Conservation (phyloP, 2,888 invertebrate species). For the Diadromus collaris region DNA sequence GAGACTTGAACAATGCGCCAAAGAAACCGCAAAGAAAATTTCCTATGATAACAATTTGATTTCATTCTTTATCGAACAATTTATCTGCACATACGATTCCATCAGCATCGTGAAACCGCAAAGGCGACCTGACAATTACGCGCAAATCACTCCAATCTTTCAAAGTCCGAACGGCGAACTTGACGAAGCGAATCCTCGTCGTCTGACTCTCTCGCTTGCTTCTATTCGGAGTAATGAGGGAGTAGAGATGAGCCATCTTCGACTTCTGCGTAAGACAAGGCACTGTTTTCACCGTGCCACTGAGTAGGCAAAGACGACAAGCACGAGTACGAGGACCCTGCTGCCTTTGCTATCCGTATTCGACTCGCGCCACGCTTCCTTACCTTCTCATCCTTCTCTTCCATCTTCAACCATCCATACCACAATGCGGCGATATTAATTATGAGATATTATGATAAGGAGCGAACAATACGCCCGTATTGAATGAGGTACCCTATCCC, state of each 20-base stretch:
- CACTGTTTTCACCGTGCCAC: conserved; percentile 47
- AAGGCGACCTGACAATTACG: not conserved
- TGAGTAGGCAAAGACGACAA: conserved; percentile 36
- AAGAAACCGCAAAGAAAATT: not conserved
- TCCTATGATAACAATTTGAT: not conserved
- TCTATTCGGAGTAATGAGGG: conserved; percentile 42
- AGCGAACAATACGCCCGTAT: conserved; percentile 80
- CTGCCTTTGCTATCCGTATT: conserved; percentile 54
- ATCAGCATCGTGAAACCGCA: not conserved
- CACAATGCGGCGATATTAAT: conserved; percentile 80
- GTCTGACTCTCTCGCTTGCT: conserved; percentile 16
- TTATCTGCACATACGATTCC: not conserved
- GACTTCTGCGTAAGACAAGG: conserved; percentile 71
- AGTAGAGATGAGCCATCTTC: conserved; percentile 64
- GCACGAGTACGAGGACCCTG: conserved; percentile 40
- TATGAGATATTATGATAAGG: conserved; percentile 80
- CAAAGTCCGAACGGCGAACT: conserved; percentile 16
- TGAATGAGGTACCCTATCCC: conserved; percentile 74
- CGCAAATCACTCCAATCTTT: conserved; percentile 7
- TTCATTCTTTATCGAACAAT: not conserved
- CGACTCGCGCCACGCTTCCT: conserved; percentile 39
- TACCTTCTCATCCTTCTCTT: conserved; percentile 35
- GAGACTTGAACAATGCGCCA: not conserved
- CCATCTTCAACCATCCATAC: conserved; percentile 78
- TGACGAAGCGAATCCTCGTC: conserved; percentile 31